These are phyloP conservation scores for Disparrhopalites patrizii DNA, from an alignment of 2,888 invertebrate species.

Conservation along the genomic window DNA sequence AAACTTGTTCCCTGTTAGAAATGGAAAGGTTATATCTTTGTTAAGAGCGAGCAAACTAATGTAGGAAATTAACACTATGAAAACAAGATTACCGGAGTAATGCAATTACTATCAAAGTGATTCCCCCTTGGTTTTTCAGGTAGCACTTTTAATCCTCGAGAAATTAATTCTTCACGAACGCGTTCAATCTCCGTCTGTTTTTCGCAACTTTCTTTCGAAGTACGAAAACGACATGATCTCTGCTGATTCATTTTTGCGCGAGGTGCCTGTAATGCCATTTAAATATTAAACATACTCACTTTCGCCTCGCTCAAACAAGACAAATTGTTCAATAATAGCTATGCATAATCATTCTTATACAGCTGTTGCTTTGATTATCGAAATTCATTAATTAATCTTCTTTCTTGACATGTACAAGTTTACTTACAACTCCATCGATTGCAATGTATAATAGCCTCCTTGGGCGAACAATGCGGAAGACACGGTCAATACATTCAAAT, in stretches of 20 bases:
- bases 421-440: conserved; percentile 90
- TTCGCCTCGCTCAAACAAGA: too few relatives aligned
- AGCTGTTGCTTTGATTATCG: too few relatives aligned
- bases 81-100: conserved; percentile 70
- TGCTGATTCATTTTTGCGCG: conserved; percentile 99
- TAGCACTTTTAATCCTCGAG: conserved; percentile 71
- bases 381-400: neutral
- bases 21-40: neutral
- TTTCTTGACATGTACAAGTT: neutral
- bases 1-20: conserved; percentile 80
- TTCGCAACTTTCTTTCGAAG: conserved; percentile 89
- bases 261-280: conserved; percentile 65
- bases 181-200: conserved; percentile 80
- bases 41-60: neutral
- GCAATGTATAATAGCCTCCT: conserved; percentile 96
- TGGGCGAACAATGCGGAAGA: conserved; percentile 89
- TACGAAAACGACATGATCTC: conserved; percentile 89
- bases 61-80: neutral
- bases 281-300: conserved; percentile 8
- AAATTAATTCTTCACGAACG: conserved; percentile 67
- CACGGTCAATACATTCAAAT: conserved; percentile 95
- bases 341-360: neutral
- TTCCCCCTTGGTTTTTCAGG: conserved; percentile 84
- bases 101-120: conserved; percentile 98
- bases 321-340: too few relatives aligned